These are phyloP conservation scores for Podilymbus podiceps DNA, from an alignment of 2,113 vertebrate species.

Conservation along the genomic window DNA sequence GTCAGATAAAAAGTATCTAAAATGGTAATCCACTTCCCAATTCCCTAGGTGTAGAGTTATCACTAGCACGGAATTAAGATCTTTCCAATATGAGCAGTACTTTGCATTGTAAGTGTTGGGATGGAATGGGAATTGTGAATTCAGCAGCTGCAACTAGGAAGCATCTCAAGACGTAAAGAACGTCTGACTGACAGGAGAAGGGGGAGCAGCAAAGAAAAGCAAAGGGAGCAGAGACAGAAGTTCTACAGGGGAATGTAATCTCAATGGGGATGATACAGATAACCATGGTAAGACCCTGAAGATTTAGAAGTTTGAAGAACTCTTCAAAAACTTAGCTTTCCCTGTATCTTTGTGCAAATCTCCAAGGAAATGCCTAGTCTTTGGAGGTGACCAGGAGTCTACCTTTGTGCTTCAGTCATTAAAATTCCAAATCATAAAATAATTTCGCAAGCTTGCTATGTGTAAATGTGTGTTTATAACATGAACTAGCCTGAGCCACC, in stretches of 20 bases:
- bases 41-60: neutral
- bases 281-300: neutral
- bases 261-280: accelerated
- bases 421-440: neutral
- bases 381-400: neutral
- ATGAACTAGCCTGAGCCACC: neutral
- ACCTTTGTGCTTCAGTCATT: neutral
- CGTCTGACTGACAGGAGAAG: neutral
- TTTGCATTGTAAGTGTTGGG: neutral
- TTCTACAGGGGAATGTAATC: neutral
- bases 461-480: neutral
- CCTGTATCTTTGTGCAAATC: neutral
- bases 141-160: neutral
- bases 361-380: neutral
- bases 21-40: neutral
- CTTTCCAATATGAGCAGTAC: neutral
- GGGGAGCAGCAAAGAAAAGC: neutral
- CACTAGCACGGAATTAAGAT: neutral
- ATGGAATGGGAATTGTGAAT: neutral
- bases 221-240: neutral
- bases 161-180: neutral
- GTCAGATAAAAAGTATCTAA: neutral
- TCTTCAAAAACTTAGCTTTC: neutral
- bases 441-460: neutral
- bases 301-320: neutral